These are phyloP conservation scores for Hemicentrotus pulcherrimus DNA, from an alignment of 35 echinoderm and acorn worm genomes.

Conservation along the genomic window DNA sequence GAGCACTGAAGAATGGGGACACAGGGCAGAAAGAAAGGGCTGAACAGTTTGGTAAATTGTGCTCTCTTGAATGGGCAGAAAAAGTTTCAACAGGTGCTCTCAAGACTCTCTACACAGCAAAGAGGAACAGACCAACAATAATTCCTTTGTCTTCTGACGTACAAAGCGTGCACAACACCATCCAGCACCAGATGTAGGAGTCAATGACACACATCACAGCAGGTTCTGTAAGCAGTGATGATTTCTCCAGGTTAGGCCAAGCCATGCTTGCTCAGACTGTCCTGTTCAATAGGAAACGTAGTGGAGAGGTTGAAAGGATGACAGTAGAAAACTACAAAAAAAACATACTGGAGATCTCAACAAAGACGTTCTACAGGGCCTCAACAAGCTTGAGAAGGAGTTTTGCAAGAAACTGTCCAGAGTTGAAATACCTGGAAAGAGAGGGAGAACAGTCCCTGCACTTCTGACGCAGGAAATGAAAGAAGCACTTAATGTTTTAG, in stretches of 20 bases:
- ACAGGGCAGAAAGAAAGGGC: conserved; percentile 35
- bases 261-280: conserved; percentile 54
- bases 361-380: conserved; percentile 46
- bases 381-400: conserved; percentile 64
- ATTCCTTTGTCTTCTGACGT: conserved; percentile 68
- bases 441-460: conserved; percentile 65
- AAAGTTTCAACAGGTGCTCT: conserved; percentile 63
- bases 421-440: conserved; percentile 74
- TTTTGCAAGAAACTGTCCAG: conserved; percentile 51
- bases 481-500: conserved; percentile 35
- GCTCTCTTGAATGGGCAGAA: conserved; percentile 51
- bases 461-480: conserved; percentile 59
- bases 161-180: conserved; percentile 42
- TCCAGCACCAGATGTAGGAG: conserved; percentile 40
- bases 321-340: conserved; percentile 49
- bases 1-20: conserved; percentile 46
- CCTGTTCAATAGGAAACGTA: conserved; percentile 68
- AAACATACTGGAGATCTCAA: conserved; percentile 24
- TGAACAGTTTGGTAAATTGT: conserved; percentile 58
- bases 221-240: conserved; percentile 37
- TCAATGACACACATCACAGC: conserved; percentile 29
- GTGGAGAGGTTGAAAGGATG: conserved; percentile 68
- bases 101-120: conserved; percentile 50
- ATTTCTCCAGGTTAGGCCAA: conserved; percentile 51
- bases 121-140: conserved; percentile 73